phyloP scores from a whole-genome alignment of 2,797 vertebrate genomes.

The Xiphophorus birchmanni region DNA sequence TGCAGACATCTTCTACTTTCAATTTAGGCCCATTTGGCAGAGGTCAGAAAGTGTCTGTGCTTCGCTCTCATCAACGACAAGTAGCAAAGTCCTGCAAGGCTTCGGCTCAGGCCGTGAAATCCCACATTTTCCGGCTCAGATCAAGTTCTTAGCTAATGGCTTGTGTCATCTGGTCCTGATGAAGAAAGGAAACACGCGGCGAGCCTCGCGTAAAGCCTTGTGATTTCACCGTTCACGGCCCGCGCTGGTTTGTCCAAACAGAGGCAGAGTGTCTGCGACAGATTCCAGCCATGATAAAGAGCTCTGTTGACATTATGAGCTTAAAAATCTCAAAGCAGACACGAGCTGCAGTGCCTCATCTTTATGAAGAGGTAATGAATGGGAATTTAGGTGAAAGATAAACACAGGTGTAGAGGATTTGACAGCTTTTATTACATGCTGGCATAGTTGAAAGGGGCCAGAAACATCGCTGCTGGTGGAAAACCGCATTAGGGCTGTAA shows the following conservation, averaged over 20 bases:
- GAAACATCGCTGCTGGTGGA: background rate
- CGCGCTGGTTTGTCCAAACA: conserved; percentile 58
- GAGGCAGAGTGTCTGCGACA: conserved; percentile 53
- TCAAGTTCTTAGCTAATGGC: conserved; percentile 71
- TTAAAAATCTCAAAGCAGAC: conserved; percentile 46
- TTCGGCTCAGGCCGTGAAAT: conserved; percentile 58
- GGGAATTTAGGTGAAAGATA: conserved; percentile 23
- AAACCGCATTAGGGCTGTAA: background rate
- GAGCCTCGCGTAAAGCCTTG: conserved; percentile 20
- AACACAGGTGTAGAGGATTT: conserved; percentile 19
- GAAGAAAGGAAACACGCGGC: conserved; percentile 62
- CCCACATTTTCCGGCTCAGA: conserved; percentile 63
- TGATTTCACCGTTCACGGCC: conserved; percentile 39
- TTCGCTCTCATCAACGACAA: conserved; percentile 54
- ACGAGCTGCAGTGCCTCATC: conserved; percentile 7
- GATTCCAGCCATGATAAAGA: conserved; percentile 58
- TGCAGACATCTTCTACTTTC: conserved; percentile 18
- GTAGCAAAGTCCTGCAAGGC: conserved; percentile 50
- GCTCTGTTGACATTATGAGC: conserved; percentile 55
- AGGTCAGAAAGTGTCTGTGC: conserved; percentile 58
- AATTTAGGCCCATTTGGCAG: conserved; percentile 32
- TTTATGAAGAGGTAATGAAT: conserved; percentile 6
- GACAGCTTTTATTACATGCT: conserved; percentile 6
- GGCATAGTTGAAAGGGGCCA: background rate
- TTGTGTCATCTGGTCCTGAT: conserved; percentile 74